Percentiles rank a stretch among this genome's conserved stretches.
phyloP scores from a whole-genome alignment of 1,140 invertebrate genomes.

The Odontomachus brunneus region DNA sequence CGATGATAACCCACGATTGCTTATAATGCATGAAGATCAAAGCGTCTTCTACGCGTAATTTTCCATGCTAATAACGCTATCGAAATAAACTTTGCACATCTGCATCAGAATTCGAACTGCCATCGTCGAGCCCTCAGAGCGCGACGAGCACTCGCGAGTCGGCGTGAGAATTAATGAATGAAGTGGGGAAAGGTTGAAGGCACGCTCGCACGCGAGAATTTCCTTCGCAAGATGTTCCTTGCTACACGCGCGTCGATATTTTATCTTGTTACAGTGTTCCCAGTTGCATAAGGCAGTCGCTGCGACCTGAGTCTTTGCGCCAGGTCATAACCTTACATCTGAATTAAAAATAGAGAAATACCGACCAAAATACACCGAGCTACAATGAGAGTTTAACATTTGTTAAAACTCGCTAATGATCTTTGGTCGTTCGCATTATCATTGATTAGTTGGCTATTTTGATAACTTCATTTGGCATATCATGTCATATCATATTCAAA shows the following conservation, averaged over 20 bases:
- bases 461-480: too few species aligned
- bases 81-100: slow-evolving; percentile 58
- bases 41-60: slow-evolving; percentile 6
- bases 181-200: background rate
- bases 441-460: too few species aligned
- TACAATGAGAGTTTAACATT: too few species aligned
- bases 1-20: too few species aligned
- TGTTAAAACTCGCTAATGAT: too few species aligned
- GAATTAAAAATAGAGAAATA: too few species aligned
- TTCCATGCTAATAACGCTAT: slow-evolving; percentile 60
- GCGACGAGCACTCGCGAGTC: background rate
- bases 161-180: slow-evolving; percentile 27
- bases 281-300: background rate
- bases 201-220: background rate
- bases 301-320: too few species aligned
- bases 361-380: too few species aligned
- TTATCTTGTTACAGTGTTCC: background rate
- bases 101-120: background rate
- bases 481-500: too few species aligned
- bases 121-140: background rate
- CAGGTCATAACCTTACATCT: too few species aligned
- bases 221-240: background rate
- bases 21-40: too few species aligned
- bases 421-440: too few species aligned
- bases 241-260: background rate